Base-by-base conservation (phyloP, 2,797 vertebrate genomes). In the Rhabdomys pumilio region DNA sequence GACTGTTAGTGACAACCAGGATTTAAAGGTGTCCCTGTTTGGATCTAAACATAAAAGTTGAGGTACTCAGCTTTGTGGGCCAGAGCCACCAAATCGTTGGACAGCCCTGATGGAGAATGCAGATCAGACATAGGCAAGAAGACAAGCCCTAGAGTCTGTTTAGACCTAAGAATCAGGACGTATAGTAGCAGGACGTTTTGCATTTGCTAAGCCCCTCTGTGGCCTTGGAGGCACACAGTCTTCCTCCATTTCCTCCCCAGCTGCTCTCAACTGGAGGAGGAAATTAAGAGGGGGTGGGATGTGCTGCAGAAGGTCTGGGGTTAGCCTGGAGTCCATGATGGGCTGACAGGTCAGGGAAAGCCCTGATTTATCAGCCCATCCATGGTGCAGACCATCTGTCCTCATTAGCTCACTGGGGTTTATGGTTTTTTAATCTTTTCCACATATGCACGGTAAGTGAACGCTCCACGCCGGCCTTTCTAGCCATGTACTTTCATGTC, bases 341-440 rank as follows among this genome's bases (percentile, higher is more conserved):
- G 87, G 57, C 80, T 73, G 92, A 82, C 90, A 75, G 91, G 87
- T 87, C 77, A 85, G 93, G 41, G 83, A 57, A 95, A 88, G 80
- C 55, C 75, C 87, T 14, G 77, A 95, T 90, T 96, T 91, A 88
- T 79, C 24, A 38, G 53, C 81, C 81, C 31, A 53, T 55, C 80
- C n/a, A 2, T 41, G 55, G 94, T 57, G 96, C 93, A 0, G 34
- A 67, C 75, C 91, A 88, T 93, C 94, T 85, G 96, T 96, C 96
- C 93, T 95, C 96, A 91, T 95, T 97, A 93, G 73, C 76, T 82
- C 8, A 17, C 63, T 24, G 5, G 17, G 76, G 83, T 91, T 97
- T 93, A 83, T 91, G 81, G 89, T 31, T 77, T 96, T 96, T 96
- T 96, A 95, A 95, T 96, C 81, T 97, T 94, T 97, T 89, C 94